These are phyloP conservation scores for Diceros bicornis DNA, from an alignment of 2,797 vertebrate species.

Conservation along the genomic window DNA sequence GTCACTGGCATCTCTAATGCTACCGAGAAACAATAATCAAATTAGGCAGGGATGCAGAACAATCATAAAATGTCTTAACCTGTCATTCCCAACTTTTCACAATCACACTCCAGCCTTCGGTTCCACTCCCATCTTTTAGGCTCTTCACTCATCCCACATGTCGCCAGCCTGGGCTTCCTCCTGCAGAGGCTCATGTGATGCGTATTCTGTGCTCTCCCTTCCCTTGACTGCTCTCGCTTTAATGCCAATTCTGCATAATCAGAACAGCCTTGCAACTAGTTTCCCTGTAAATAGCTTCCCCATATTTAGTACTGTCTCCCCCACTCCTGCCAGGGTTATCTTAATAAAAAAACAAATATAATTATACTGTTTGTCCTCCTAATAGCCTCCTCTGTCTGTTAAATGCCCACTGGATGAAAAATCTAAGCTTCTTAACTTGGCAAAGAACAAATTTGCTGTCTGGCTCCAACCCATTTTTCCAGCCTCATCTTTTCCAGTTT, in stretches of 20 bases:
- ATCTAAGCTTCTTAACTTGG: constrained; percentile 32
- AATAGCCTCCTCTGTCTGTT: not conserved
- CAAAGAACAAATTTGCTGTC: not conserved
- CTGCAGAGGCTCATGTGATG: not conserved
- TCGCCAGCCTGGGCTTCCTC: not conserved
- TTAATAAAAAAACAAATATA: constrained; percentile 43
- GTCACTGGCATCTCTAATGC: not conserved
- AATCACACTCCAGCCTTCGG: not conserved
- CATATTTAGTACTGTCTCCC: not conserved
- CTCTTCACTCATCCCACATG: not conserved
- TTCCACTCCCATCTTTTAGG: not conserved
- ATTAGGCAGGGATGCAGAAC: not conserved
- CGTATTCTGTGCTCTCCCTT: not conserved
- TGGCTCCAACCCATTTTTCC: not conserved
- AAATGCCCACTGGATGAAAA: constrained; percentile 8
- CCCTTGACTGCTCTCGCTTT: not conserved
- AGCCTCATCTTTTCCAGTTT: not conserved
- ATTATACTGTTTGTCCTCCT: not conserved
- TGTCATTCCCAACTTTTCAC: not conserved
- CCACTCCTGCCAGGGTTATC: not conserved
- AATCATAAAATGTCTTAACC: not conserved
- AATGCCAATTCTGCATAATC: not conserved
- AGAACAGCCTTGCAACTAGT: not conserved
- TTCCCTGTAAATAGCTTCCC: not conserved
- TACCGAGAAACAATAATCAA: not conserved